Percentiles rank a stretch among this genome's conserved stretches.
These are phyloP conservation scores for Saccostrea glomerata DNA, from an alignment of 1,140 invertebrate species.

Conservation along the genomic window DNA sequence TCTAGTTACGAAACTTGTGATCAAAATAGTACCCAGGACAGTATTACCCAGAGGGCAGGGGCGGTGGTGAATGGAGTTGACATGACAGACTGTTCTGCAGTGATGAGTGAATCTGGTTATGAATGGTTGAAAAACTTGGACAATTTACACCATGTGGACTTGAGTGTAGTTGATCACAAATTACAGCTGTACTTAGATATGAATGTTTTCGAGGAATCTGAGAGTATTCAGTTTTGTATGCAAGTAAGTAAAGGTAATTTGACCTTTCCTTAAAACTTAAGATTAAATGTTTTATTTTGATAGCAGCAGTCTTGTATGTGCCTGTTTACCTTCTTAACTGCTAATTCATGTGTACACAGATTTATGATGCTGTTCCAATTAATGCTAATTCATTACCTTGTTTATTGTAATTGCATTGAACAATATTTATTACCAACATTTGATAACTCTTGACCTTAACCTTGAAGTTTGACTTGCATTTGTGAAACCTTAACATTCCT, in stretches of 20 bases:
- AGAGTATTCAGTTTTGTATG: constrained; percentile 51
- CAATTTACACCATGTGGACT: constrained; percentile 59
- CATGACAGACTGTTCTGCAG: background rate
- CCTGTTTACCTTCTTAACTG: no score
- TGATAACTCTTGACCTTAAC: no score
- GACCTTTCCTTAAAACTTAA: no score
- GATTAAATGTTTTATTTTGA: no score
- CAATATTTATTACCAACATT: no score
- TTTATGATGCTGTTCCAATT: no score
- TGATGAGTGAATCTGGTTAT: background rate
- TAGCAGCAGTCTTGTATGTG: no score
- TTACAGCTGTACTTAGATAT: constrained; percentile 74
- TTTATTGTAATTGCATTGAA: no score
- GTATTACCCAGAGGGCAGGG: background rate
- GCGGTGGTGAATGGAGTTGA: background rate
- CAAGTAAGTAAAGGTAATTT: background rate
- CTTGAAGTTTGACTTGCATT: no score
- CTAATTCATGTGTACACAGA: no score
- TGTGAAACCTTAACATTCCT: no score
- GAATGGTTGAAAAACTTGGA: constrained; percentile 13
- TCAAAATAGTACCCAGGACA: background rate
- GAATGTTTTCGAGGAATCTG: constrained; percentile 67
- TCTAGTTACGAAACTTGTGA: constrained; percentile 11
- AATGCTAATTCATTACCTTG: no score
- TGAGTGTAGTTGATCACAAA: constrained; percentile 70